Base-by-base conservation (phyloP, 2,797 vertebrate species). In the Erethizon dorsatum region DNA sequence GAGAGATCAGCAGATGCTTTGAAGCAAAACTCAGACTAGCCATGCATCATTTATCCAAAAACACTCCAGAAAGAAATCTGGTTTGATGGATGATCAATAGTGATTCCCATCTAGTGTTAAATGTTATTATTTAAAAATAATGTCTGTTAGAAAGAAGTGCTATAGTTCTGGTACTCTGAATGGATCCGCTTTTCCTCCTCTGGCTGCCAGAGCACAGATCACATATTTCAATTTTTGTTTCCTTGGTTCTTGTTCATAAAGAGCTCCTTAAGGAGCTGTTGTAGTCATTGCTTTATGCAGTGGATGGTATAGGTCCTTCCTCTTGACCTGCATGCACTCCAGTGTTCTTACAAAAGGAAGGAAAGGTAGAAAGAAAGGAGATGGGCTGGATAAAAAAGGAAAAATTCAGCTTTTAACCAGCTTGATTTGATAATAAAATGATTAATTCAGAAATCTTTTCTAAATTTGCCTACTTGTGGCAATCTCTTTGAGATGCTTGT, bases 21-120 rank as follows among this genome's bases (percentile, higher is more conserved):
- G 77, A 97, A 97, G 90, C 45, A 96, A 97, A 95, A 89, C 63
- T 47, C 75, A 5, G 26, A 83, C 95, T 67, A 71, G 9, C 33
- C 91, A 18, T 37, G 8, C 91, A 91, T 22, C n/a, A 73, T 94
- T 97, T 95, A 87, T 69, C 56, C 65, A 91, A 91, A 97, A 91
- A 87, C 47, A 67, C 41, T 67, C 33, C 33, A 96, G 73, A 85
- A 92, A 83, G 56, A 95, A 97, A 95, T 91, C n/a, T 75, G 41
- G 6, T 78, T 82, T 95, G 89, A 91, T 69, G 83, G 91, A 88
- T 95, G 84, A 97, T 94, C 89, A 88, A 93, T 92, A 93, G 52
- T 56, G 77, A 93, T 90, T 88, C 59, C 7, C 22, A 83, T 28
- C 17, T 83, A 73, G 11, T 69, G 28, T 89, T 97, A 82, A 86